Percentiles rank a stretch among this genome's conserved stretches.
Evolutionary conservation across 2,113 vertebrate species (phyloP).

Genomic region (Crocuta crocuta): DNA sequence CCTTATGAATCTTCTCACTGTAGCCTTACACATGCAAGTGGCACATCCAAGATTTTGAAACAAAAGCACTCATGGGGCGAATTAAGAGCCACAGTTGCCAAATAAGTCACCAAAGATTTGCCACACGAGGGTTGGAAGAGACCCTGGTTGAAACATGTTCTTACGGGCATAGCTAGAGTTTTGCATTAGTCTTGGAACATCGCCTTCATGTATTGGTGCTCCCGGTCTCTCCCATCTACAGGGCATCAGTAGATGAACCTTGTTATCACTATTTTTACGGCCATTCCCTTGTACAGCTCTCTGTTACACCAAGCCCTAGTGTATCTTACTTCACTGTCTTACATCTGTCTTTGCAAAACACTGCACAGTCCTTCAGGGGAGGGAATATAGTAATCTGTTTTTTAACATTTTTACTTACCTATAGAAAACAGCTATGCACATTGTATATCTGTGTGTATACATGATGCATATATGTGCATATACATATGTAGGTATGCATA

Average conservation of each 20-base stretch:
- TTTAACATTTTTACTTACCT: background rate
- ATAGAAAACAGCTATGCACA: background rate
- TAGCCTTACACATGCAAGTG: background rate
- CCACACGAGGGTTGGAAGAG: background rate
- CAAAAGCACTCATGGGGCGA: background rate
- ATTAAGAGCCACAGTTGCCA: background rate
- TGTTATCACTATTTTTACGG: background rate
- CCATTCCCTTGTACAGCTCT: background rate
- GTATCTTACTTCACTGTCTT: background rate
- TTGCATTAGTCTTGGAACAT: background rate
- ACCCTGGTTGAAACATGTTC: background rate
- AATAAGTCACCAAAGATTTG: background rate
- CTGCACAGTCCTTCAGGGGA: background rate
- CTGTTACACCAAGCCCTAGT: background rate
- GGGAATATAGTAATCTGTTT: background rate
- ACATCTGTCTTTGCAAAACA: background rate
- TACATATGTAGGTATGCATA: no score
- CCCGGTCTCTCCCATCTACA: background rate
- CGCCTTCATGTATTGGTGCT: background rate
- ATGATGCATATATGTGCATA: no score
- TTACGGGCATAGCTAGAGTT: background rate
- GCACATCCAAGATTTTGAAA: background rate
- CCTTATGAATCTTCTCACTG: background rate
- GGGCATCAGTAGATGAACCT: background rate
- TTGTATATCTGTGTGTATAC: background rate